phyloP scores from a whole-genome alignment of 2,888 invertebrate genomes.

The Pterostichus niger region DNA sequence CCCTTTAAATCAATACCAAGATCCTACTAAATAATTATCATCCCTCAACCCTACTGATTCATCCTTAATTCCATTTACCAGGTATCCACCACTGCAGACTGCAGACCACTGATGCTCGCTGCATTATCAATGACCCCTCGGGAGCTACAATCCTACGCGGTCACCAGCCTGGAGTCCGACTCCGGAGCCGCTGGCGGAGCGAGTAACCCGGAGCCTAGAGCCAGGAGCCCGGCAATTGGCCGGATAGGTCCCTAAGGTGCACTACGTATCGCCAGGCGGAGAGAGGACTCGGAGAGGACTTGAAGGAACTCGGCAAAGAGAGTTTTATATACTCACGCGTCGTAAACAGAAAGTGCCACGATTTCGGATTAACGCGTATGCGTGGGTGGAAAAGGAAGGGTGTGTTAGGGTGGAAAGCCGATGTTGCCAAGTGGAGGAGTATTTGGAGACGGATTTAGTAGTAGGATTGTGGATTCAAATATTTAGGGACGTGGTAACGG shows the following conservation, averaged over 20 bases:
- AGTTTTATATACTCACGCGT: slow-evolving; percentile 57
- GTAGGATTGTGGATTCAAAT: too few species aligned
- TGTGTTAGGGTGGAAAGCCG: neutral
- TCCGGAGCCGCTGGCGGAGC: neutral
- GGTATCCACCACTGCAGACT: neutral
- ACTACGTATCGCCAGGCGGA: slow-evolving; percentile 39
- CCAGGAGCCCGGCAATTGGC: slow-evolving; percentile 49
- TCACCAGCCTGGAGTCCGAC: slow-evolving; percentile 10
- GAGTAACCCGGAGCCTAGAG: neutral
- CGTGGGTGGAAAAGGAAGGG: neutral
- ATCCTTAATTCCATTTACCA: neutral
- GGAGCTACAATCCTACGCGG: slow-evolving; percentile 11
- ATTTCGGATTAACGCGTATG: slow-evolving; percentile 59
- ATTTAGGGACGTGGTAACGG: too few species aligned
- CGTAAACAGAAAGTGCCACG: slow-evolving; percentile 63
- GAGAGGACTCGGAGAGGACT: neutral
- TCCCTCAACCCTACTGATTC: neutral
- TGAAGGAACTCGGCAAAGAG: neutral
- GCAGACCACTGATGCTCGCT: slow-evolving; percentile 42
- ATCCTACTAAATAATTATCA: neutral
- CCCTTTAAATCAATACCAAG: neutral
- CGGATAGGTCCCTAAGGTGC: slow-evolving; percentile 59
- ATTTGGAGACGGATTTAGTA: too few species aligned
- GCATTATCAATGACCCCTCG: slow-evolving; percentile 54
- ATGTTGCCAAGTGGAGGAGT: slow-evolving; percentile 3